A percentile compares a stretch with the other conserved stretches of the same genome.
These are phyloP conservation scores for Spodoptera picta DNA, from an alignment of 2,888 invertebrate species.

Conservation along the genomic window DNA sequence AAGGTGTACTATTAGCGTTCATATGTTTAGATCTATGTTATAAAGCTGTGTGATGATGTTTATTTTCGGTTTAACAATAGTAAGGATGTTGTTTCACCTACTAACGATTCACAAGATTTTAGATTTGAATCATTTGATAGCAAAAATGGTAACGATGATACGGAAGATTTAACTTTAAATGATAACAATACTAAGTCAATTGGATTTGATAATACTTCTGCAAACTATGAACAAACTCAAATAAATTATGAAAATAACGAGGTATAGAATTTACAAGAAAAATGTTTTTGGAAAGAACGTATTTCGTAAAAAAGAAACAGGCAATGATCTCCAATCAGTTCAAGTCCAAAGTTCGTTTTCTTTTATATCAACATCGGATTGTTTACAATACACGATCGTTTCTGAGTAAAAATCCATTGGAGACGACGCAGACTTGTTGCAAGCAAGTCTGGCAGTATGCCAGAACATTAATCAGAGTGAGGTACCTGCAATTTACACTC, in stretches of 20 bases:
- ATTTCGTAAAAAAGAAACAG: no score
- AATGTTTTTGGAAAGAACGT: no score
- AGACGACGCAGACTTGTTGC: conserved; percentile 65
- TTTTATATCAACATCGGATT: conserved; percentile 37
- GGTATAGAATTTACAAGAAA: no score
- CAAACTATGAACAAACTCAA: background rate
- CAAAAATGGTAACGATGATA: conserved; percentile 11
- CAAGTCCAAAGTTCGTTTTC: conserved; percentile 18
- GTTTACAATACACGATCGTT: conserved; percentile 52
- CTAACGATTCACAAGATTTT: conserved; percentile 2
- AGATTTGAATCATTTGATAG: conserved; percentile 8
- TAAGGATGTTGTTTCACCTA: conserved; percentile 30
- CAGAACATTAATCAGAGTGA: conserved; percentile 68
- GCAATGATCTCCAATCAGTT: conserved; percentile 1
- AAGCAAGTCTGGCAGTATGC: conserved; percentile 64
- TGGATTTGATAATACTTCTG: conserved; percentile 5
- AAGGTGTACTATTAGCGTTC: conserved; percentile 58
- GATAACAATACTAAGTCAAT: conserved; percentile 3
- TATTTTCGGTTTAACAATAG: conserved; percentile 47
- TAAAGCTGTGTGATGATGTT: conserved; percentile 52
- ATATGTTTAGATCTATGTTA: conserved; percentile 52
- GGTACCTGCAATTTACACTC: conserved; percentile 70
- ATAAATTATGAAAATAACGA: no score
- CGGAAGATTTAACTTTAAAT: conserved; percentile 12
- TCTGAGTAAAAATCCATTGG: conserved; percentile 43